These are phyloP conservation scores for Theropithecus gelada DNA, from an alignment of 2,113 vertebrate species.

Conservation along the genomic window DNA sequence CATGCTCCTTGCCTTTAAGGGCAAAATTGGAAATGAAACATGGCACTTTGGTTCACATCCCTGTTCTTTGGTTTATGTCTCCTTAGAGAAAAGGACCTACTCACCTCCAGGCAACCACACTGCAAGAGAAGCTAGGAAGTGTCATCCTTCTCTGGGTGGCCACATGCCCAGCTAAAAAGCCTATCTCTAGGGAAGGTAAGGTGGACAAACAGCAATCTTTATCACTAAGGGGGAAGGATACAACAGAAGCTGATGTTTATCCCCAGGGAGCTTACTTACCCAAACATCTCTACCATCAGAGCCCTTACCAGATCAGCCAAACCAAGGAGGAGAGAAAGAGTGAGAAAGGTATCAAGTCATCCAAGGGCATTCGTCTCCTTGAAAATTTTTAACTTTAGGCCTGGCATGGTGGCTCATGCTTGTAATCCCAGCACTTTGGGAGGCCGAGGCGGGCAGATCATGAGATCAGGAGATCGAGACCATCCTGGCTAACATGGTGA, in stretches of 20 bases:
- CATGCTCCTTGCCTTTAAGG: too few relatives aligned
- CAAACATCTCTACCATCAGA: background rate
- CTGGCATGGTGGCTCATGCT: accelerated
- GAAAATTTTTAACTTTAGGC: background rate
- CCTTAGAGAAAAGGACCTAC: too few relatives aligned
- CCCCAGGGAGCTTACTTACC: background rate
- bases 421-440: too few relatives aligned
- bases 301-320: background rate
- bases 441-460: too few relatives aligned
- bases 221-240: background rate
- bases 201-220: background rate
- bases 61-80: too few relatives aligned
- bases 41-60: background rate
- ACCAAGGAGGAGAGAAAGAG: background rate
- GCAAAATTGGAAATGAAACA: background rate
- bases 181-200: background rate
- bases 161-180: accelerated
- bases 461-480: too few relatives aligned
- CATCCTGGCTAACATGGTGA: too few relatives aligned
- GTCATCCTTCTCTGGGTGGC: background rate
- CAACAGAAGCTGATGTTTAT: background rate
- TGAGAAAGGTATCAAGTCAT: background rate
- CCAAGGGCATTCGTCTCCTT: background rate
- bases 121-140: background rate
- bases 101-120: background rate